Base-by-base conservation (phyloP, 1,140 invertebrate species). In the Pollicipes pollicipes region DNA sequence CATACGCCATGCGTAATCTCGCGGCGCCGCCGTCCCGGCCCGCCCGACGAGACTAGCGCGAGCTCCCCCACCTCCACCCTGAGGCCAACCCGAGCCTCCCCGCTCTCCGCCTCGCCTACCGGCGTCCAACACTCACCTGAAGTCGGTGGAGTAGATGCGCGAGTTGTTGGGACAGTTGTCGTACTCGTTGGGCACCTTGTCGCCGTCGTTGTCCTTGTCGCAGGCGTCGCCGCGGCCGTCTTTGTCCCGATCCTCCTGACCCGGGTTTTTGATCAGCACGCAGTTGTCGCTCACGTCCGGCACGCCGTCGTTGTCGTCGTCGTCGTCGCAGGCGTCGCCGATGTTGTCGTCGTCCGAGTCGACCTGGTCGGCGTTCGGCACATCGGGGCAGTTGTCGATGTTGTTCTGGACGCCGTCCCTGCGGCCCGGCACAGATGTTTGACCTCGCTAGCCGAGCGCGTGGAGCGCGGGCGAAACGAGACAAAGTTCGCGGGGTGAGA, bases 141-240 rank as follows among this genome's bases (percentile, higher is more conserved):
- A 98, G 80, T 98, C 95, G 0, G 95, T 97, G 0, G 88, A 83
- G 80, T 88, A 92, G 72, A 98, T 92, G 75, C 87, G 85, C 1
- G 91, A 93, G 78, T 98, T 97, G 76, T 97, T 95, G 0, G 95
- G 95, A 78, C 95, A 97, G 74, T 95, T 95, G 79, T 97, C 95
- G 6, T 89, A 77, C 27, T 84, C 82, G 77, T 98, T 91, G 0
- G 85, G 83, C 1, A 90, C 84, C 24, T 85, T 82, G 75, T 89
- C 88, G 28, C 81, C 80, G 77, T 89, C 88, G 27, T 84, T 82
- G 74, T 86, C 83, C 71, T 79, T 85, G 75, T 90, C 88, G 75
- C 88, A 90, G 29, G 83, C 85, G 80, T 90, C 88, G 31, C 88
- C 88, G 45, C 89, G 84, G 67, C 85, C 79, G 79, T 90, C 87